phyloP scores from a whole-genome alignment of 2,888 invertebrate genomes.

The Argynnis bischoffii region DNA sequence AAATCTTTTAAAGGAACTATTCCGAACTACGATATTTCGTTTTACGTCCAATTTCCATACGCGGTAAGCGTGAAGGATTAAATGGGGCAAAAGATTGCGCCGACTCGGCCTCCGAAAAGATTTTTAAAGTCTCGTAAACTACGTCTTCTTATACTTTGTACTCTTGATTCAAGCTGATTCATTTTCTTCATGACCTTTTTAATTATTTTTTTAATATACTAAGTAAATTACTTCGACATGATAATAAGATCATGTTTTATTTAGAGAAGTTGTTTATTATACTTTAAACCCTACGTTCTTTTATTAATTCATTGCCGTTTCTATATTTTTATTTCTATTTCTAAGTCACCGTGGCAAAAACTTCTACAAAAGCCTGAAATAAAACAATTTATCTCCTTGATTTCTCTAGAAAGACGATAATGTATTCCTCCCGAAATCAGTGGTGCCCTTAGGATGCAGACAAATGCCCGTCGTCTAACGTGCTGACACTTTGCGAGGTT shows the following conservation, averaged over 20 bases:
- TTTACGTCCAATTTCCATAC: constrained; percentile 81
- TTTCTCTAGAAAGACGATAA: constrained; percentile 69
- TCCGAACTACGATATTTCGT: constrained; percentile 74
- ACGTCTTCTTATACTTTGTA: constrained; percentile 40
- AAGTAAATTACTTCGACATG: not conserved
- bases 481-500: constrained; percentile 74
- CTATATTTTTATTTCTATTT: constrained; percentile 5
- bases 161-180: constrained; percentile 15
- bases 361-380: constrained; percentile 38
- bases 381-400: constrained; percentile 69
- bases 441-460: constrained; percentile 76
- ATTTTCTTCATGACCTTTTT: constrained; percentile 18
- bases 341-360: constrained; percentile 32
- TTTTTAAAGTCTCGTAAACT: constrained; percentile 59
- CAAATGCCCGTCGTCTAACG: constrained; percentile 71
- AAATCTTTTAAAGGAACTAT: constrained; percentile 69
- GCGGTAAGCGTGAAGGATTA: constrained; percentile 78
- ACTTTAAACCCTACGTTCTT: not conserved
- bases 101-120: constrained; percentile 67
- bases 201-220: not conserved
- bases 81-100: constrained; percentile 80
- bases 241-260: not conserved
- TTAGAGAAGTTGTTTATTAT: not conserved
- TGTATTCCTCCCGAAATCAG: constrained; percentile 73
- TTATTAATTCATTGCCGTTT: not conserved